Evolutionary conservation across 2,888 invertebrate species (phyloP), one percentile per base, ranked within the genome.

Genomic region (Taenaris catops): DNA sequence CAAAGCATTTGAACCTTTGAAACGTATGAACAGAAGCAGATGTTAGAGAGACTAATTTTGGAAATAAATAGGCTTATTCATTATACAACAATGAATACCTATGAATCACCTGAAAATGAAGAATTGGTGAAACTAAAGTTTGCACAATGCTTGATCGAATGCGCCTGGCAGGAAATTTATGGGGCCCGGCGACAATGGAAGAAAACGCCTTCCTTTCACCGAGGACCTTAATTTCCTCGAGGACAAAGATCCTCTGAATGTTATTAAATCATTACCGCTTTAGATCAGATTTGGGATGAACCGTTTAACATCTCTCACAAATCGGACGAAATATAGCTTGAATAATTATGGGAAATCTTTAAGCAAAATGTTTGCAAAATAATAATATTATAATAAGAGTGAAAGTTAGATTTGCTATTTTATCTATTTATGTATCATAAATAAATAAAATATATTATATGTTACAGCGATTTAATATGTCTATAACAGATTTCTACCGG

Each of bases 71-170:
- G 23, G 61, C 57, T 62, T 66, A 81, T 80, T 79, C 80, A 80
- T 80, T 78, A 74, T 66, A 52, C 55, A 63, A 81, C 75, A 81
- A 80, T 67, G 59, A 64, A 37, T 34, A n/a, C 46, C 49, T 37
- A 69, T 70, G 63, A 60, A 70, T 72, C 69, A 71, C 71, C 69
- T 71, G 63, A 50, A 62, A 63, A 66, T 62, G 27, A 32, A 42
- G 46, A 48, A 53, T 48, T 47, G 54, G 51, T 51, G 56, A 57
- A 53, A 57, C 48, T 54, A 59, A 65, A 61, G 58, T 58, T 62
- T 52, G 45, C 50, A 58, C 57, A 57, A 58, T 53, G 57, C 52
- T 54, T 49, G 45, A 48, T 46, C 38, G 38, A 42, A 38, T 46
- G 46, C 44, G 48, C 45, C 44, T 63, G 63, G 49, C 50, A 48